Evolutionary conservation across 1,140 invertebrate species (phyloP).

Genomic region (Phthorimaea operculella): DNA sequence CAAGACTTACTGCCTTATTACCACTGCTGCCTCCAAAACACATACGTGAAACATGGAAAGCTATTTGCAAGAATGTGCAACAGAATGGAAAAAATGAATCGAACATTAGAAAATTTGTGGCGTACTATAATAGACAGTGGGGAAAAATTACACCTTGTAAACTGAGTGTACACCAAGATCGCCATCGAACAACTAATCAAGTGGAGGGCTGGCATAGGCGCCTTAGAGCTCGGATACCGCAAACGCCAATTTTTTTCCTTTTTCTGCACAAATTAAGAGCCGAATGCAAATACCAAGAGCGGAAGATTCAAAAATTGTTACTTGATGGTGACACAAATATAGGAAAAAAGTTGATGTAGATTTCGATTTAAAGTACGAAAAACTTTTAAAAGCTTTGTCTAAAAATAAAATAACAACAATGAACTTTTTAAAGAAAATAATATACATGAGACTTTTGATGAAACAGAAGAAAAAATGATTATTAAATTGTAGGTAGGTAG

Average conservation of each 20-base stretch:
- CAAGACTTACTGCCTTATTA: neutral
- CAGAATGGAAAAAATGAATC: too few species aligned
- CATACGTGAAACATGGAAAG: neutral
- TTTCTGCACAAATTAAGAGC: neutral
- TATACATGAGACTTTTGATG: neutral
- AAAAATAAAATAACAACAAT: neutral
- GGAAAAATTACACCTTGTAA: neutral
- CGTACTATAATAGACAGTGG: neutral
- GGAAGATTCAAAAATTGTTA: neutral
- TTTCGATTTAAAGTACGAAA: neutral
- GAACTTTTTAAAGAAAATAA: constrained; percentile 3
- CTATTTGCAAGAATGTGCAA: neutral
- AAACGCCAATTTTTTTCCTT: neutral
- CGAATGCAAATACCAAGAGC: neutral
- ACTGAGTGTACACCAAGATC: neutral
- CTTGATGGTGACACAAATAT: neutral
- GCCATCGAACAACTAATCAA: neutral
- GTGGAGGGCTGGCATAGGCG: neutral
- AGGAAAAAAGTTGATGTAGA: neutral
- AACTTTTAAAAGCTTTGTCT: neutral
- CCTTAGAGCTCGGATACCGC: neutral
- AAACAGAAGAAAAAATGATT: neutral
- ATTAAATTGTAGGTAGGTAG: too few species aligned
- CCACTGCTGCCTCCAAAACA: neutral
- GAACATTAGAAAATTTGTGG: neutral